Evolutionary conservation across 2,797 vertebrate genomes (phyloP).

Genomic region (Merluccius polli): DNA sequence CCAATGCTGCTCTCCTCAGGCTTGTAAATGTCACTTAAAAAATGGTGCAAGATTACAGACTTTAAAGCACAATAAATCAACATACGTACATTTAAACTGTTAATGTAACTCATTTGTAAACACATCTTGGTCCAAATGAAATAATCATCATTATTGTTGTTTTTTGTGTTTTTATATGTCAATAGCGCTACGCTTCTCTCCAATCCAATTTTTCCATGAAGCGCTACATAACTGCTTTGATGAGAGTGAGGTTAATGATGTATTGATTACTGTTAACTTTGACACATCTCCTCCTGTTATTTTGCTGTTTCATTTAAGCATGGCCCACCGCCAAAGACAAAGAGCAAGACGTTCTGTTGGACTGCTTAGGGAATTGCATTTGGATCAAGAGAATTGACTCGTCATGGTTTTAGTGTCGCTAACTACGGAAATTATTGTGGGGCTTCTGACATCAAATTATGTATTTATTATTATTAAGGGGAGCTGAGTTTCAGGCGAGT

Average conservation of each 20-base stretch:
- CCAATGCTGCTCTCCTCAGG: background rate
- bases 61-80: background rate
- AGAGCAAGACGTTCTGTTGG: background rate
- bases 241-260: background rate
- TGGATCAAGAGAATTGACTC: background rate
- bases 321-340: background rate
- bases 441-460: background rate
- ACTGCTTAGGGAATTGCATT: background rate
- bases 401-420: background rate
- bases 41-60: background rate
- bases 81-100: background rate
- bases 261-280: background rate
- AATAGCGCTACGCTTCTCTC: too few species aligned
- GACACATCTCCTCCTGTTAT: background rate
- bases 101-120: background rate
- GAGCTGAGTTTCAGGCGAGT: background rate
- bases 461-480: too few species aligned
- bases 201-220: too few species aligned
- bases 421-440: background rate
- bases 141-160: too few species aligned
- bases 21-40: background rate
- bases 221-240: background rate
- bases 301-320: background rate
- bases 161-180: too few species aligned
- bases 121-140: background rate